Evolutionary conservation across 2,113 vertebrate species (phyloP).

Genomic region (Equus quagga): DNA sequence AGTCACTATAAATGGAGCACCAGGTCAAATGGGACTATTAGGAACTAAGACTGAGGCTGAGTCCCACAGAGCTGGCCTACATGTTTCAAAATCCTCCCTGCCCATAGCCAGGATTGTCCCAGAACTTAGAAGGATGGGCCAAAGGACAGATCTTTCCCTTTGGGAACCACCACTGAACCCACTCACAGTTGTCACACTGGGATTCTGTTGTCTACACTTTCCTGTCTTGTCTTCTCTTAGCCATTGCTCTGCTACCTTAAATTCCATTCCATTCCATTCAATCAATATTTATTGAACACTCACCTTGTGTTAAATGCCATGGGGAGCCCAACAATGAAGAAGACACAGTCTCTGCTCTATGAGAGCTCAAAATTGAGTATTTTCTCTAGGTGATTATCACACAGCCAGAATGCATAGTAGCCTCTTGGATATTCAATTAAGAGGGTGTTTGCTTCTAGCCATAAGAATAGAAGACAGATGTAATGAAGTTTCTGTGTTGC

Average conservation of each 20-base stretch:
- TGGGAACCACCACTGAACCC: neutral
- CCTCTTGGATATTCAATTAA: neutral
- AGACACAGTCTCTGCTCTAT: neutral
- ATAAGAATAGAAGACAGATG: neutral
- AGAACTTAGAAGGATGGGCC: neutral
- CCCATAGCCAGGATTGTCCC: neutral
- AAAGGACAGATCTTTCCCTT: neutral
- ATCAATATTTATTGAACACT: neutral
- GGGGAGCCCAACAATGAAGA: neutral
- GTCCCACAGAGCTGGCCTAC: neutral
- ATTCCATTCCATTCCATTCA: neutral
- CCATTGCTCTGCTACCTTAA: neutral
- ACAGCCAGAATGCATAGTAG: neutral
- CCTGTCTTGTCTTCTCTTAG: neutral
- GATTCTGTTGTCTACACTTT: neutral
- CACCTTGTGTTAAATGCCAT: neutral
- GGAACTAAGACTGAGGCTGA: neutral
- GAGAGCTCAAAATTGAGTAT: neutral
- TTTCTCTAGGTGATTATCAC: neutral
- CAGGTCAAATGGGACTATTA: neutral
- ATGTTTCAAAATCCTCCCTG: neutral
- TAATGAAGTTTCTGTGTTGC: neutral
- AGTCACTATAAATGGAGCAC: neutral
- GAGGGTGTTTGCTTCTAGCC: neutral
- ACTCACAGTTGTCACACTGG: neutral